These are phyloP conservation scores for Cinara cedri DNA, from an alignment of 2,888 invertebrate genomes.

Conservation along the genomic window DNA sequence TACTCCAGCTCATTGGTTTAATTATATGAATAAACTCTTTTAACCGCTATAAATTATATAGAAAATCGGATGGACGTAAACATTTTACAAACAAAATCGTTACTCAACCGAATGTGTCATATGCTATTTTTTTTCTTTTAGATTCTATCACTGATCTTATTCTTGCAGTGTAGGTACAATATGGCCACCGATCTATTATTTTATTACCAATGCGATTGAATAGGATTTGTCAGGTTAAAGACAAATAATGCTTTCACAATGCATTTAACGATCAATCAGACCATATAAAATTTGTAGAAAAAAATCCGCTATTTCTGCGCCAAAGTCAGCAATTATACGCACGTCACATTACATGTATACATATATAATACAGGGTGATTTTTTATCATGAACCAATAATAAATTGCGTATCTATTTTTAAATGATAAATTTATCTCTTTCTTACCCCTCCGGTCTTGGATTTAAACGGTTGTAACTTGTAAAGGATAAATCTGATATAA, in stretches of 20 bases:
- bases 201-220: slow-evolving; percentile 3
- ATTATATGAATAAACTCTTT: too few species aligned
- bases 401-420: too few species aligned
- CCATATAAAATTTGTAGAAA: background rate
- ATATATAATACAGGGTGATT: too few species aligned
- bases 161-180: background rate
- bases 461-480: too few species aligned
- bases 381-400: too few species aligned
- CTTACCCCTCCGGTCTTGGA: too few species aligned
- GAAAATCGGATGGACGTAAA: too few species aligned
- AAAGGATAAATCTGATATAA: too few species aligned
- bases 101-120: background rate
- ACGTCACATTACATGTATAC: too few species aligned
- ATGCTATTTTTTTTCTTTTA: background rate
- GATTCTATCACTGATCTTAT: background rate
- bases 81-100: background rate
- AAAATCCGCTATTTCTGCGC: background rate
- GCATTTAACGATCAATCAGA: slow-evolving; percentile 31
- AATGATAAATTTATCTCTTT: too few species aligned
- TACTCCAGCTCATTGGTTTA: too few species aligned
- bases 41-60: too few species aligned
- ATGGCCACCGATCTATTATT: background rate
- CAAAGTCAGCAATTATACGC: slow-evolving; percentile 3
- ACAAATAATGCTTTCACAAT: slow-evolving; percentile 1
- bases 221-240: background rate